Evolutionary conservation across 2,888 invertebrate genomes (phyloP), one percentile per base, ranked within the genome.

Genomic region (Torymus tubicola): DNA sequence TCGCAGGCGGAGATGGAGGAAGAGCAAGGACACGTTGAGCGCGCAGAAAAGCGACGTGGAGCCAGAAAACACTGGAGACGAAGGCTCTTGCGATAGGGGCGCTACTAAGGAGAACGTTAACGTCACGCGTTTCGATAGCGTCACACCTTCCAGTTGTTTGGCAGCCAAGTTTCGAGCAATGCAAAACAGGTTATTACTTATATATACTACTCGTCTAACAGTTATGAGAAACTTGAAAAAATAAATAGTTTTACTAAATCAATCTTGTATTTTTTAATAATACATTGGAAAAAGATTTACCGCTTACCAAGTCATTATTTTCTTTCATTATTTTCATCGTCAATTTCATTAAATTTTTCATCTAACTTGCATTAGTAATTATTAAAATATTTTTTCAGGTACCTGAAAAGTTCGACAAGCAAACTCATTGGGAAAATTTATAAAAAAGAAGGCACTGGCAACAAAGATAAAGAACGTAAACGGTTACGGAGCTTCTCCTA

Each of bases 401-500:
- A 95, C 89, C 90, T 95, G 60, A 94, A 94, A 86, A 93, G 93
- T 69, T 94, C 95, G 0, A 95, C 95, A 12, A 95, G 93, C 85
- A 93, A 92, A 90, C 92, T 95, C 85, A 92, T 95, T 82, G 94
- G 94, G 5, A 95, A 94, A 89, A 92, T 95, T 70, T 95, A 95
- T 85, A 90, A 89, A 72, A 90, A 86, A 74, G 91, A 90, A 57
- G 87, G 84, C 2, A 53, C 63, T 57, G 63, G 63, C 70, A 70
- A 70, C 68, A 82, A 81, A n/a, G 80, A 80, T 21, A 85, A 79
- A 61, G 82, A 82, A 63, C 80, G 80, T 12, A 82, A 80, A 13
- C 52, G 91, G 86, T 91, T 94, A 81, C 92, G 95, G 58, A 95
- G 95, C 88, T 95, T 95, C 88, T 95, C 95, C 0, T 95, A 95